phyloP scores from a whole-genome alignment of 2,797 vertebrate species.

The Lutjanus campechanus region DNA sequence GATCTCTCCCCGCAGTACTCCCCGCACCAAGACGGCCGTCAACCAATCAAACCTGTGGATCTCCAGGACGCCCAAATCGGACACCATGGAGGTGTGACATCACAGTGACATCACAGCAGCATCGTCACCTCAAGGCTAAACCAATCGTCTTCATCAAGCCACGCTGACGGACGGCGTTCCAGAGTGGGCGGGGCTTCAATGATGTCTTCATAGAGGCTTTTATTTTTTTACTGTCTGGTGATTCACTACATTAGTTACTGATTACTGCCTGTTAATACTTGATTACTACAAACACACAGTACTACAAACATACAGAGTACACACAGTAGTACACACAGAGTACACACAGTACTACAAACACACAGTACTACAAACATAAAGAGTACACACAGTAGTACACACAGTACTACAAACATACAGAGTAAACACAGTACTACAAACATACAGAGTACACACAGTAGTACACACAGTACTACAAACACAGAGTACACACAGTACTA shows the following conservation, averaged over 20 bases:
- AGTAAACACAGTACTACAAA: too few species aligned
- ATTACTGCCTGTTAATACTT: neutral
- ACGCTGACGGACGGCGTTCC: neutral
- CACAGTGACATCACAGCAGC: constrained; percentile 14
- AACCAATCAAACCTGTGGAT: constrained; percentile 94
- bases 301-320: neutral
- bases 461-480: too few species aligned
- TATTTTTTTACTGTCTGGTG: neutral
- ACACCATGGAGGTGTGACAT: constrained; percentile 90
- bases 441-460: too few species aligned
- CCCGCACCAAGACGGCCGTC: constrained; percentile 90
- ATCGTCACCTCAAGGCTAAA: neutral
- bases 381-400: too few species aligned
- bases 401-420: too few species aligned
- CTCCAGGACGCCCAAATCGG: constrained; percentile 89
- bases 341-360: neutral
- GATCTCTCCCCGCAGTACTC: constrained; percentile 84
- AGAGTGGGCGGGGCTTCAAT: neutral
- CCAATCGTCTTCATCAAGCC: neutral
- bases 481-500: too few species aligned
- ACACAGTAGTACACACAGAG: neutral
- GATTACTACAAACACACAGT: neutral
- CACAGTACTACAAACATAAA: too few species aligned
- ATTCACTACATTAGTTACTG: neutral
- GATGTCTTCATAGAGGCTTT: neutral